A percentile compares a stretch with the other conserved stretches of the same genome.
Conservation (phyloP, 2,113 vertebrate genomes). For the Thymallus thymallus region DNA sequence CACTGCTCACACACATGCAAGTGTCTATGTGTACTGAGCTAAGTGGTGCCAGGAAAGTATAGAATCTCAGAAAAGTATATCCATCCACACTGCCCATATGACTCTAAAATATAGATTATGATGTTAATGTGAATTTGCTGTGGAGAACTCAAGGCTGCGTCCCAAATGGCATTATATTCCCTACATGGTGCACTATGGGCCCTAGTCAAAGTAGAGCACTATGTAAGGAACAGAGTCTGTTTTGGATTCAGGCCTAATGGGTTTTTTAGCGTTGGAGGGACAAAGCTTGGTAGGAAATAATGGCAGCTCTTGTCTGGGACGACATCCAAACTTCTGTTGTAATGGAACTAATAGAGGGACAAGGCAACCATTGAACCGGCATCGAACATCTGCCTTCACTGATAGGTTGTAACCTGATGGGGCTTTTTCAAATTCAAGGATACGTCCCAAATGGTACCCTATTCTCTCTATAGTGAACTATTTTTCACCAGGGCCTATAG, state of each 20-base stretch:
- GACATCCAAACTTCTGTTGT: neutral
- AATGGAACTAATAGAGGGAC: neutral
- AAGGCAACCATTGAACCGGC: neutral
- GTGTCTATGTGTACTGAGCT: neutral
- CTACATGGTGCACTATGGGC: too few species aligned
- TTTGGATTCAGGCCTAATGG: neutral
- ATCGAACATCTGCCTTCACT: neutral
- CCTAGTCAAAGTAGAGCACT: too few species aligned
- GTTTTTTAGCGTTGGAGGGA: neutral
- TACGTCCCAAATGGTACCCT: too few species aligned
- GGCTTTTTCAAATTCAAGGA: neutral
- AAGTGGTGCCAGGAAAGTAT: neutral
- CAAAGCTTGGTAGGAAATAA: neutral
- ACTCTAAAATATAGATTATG: neutral
- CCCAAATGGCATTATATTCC: too few species aligned
- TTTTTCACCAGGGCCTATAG: too few species aligned
- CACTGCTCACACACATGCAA: neutral
- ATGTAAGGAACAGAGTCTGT: too few species aligned
- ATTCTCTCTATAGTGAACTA: too few species aligned
- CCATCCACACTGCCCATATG: neutral
- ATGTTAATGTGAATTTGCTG: neutral
- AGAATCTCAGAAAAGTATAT: neutral
- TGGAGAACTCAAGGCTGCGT: neutral
- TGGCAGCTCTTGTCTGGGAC: neutral
- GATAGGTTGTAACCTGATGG: neutral